Percentiles rank a stretch among this genome's conserved stretches.
Conservation (phyloP, 2,797 vertebrate species). For the Apodemus agrarius region DNA sequence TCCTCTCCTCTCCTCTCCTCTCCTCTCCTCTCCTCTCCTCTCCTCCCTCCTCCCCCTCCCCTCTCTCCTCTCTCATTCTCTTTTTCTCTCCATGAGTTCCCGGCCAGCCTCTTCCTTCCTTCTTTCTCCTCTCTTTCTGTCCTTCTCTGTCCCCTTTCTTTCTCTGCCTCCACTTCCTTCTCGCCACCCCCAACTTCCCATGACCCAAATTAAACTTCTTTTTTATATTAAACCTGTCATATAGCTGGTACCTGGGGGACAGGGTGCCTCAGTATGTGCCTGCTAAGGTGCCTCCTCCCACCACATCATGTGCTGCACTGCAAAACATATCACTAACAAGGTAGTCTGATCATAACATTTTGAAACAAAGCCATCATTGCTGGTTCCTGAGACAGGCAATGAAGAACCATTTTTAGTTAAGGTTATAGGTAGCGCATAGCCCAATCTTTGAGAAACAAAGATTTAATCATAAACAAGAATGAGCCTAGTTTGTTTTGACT, state of each 20-base stretch:
- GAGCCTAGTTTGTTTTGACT: background rate
- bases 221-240: background rate
- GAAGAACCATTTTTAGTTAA: background rate
- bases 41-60: too few relatives aligned
- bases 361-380: background rate
- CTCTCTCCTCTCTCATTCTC: too few relatives aligned
- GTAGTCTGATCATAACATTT: background rate
- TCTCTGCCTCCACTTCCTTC: background rate
- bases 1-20: too few relatives aligned
- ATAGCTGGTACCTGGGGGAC: background rate
- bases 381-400: background rate
- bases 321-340: background rate
- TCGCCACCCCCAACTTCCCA: background rate
- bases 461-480: background rate
- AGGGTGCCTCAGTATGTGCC: background rate
- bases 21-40: too few relatives aligned
- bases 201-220: background rate
- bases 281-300: background rate
- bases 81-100: background rate
- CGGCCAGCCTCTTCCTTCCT: background rate
- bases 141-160: background rate
- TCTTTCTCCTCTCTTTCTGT: background rate
- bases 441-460: background rate
- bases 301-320: background rate
- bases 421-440: background rate